Conservation (phyloP, 2,113 vertebrate genomes). For the Chrysochloris asiatica region DNA sequence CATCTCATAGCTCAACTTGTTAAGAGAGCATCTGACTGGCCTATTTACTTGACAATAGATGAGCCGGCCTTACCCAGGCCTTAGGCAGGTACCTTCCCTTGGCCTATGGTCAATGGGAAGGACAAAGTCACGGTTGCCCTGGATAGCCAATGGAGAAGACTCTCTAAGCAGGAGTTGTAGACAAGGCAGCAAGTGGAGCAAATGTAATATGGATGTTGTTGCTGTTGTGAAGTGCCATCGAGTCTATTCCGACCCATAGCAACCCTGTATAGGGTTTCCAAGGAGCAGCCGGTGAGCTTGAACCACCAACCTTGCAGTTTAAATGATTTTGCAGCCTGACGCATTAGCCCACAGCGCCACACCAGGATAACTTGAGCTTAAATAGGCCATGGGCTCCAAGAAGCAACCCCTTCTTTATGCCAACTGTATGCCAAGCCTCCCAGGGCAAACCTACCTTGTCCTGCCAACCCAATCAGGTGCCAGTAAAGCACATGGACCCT, state of each 20-base stretch:
- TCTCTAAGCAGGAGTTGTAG: not conserved
- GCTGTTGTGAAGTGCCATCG: too few relatives aligned
- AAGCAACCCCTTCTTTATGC: not conserved
- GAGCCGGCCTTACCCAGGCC: too few relatives aligned
- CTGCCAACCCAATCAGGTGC: not conserved
- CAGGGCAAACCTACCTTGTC: not conserved
- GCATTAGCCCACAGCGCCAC: too few relatives aligned
- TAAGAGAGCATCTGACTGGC: not conserved
- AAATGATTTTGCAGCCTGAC: too few relatives aligned
- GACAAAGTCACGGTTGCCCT: rapidly evolving
- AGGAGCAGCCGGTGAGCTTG: too few relatives aligned
- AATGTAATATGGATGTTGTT: too few relatives aligned
- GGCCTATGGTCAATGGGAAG: too few relatives aligned
- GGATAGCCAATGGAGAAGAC: not conserved
- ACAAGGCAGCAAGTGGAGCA: not conserved
- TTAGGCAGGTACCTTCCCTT: not conserved
- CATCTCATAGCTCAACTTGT: not conserved
- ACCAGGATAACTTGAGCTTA: too few relatives aligned
- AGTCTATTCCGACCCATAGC: too few relatives aligned
- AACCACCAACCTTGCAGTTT: too few relatives aligned
- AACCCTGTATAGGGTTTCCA: too few relatives aligned
- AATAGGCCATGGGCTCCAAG: not conserved
- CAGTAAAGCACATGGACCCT: conserved; percentile 1
- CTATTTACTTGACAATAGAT: not conserved
- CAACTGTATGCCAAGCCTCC: not conserved